Base-by-base conservation (phyloP, 2,888 invertebrate genomes). In the Hecatera dysodea region DNA sequence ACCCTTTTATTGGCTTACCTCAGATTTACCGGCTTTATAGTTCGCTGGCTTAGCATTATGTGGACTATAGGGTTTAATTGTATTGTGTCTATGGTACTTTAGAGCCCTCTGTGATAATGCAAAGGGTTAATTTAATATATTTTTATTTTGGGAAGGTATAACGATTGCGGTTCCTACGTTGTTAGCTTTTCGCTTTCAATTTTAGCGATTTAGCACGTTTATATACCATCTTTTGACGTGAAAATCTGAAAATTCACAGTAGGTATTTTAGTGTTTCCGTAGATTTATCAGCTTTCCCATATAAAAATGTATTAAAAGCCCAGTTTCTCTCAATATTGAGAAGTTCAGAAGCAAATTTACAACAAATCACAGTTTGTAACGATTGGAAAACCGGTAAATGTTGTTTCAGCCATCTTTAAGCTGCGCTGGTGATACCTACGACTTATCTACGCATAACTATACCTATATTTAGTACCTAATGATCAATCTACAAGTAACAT, bases 1-100 rank as follows among this genome's bases (percentile, higher is more conserved):
- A 93, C 92, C 95, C 94, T 91, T 95, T 95, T 94, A 95, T 95
- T 94, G 95, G 95, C 93, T 95, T 95, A 95, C 91, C 91, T 91
- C 82, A 92, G 95, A 94, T 94, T 95, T 93, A 90, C 89, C 81
- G 88, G 89, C 88, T 88, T 91, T 88, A 86, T 85, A 80, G 81
- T 78, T 76, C 72, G 67, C 79, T 78, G 83, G 84, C 85, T 88
- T 87, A 88, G 86, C 86, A 87, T 81, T 85, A 84, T 87, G 84
- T 84, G 86, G 83, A 69, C 80, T 61, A 55, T n/a, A 73, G 55
- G 62, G 44, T 74, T 76, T 76, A 82, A 67, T 84, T 81, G 36
- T 69, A 67, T 52, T 29, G 44, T 56, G 48, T 19, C 55, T 61
- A 56, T 60, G 39, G 76, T 44, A 24, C 53, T 62, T 65, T 76